A percentile compares a stretch with the other conserved stretches of the same genome.
phyloP scores from a whole-genome alignment of 1,140 invertebrate species.

The Leptinotarsa lineolata region DNA sequence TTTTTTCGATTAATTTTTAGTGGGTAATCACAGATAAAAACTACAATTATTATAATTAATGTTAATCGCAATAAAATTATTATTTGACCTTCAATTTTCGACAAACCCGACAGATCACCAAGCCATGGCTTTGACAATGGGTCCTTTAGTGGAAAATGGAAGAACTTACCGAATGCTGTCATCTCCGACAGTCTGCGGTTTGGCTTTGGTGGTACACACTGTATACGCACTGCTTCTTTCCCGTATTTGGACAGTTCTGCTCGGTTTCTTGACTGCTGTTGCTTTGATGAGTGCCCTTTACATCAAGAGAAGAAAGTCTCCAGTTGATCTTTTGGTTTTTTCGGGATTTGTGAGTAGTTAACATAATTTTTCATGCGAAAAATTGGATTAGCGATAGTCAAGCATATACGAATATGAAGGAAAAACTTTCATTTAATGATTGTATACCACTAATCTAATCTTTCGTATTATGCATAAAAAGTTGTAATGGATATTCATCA shows the following conservation, averaged over 20 bases:
- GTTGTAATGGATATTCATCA: too few species aligned
- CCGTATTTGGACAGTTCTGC: background rate
- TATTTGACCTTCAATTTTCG: too few species aligned
- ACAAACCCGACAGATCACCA: too few species aligned
- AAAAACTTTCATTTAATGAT: too few species aligned
- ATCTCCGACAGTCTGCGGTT: background rate
- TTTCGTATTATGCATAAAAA: too few species aligned
- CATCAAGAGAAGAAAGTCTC: background rate
- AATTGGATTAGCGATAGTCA: too few species aligned
- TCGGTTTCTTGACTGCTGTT: background rate
- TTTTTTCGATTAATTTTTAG: too few species aligned
- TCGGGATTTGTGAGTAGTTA: constrained; percentile 61
- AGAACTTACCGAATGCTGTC: background rate
- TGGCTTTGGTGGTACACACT: background rate
- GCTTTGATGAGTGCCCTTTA: background rate
- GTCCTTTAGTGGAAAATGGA: background rate
- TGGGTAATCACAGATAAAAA: too few species aligned
- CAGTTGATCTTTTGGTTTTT: background rate
- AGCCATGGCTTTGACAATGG: background rate
- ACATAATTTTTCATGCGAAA: background rate
- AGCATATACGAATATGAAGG: too few species aligned
- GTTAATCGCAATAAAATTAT: too few species aligned
- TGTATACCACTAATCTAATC: too few species aligned
- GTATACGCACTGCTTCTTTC: background rate
- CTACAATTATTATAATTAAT: too few species aligned